Conservation (phyloP, 2,888 invertebrate species). For the Sinopyrophorus schimmeli region DNA sequence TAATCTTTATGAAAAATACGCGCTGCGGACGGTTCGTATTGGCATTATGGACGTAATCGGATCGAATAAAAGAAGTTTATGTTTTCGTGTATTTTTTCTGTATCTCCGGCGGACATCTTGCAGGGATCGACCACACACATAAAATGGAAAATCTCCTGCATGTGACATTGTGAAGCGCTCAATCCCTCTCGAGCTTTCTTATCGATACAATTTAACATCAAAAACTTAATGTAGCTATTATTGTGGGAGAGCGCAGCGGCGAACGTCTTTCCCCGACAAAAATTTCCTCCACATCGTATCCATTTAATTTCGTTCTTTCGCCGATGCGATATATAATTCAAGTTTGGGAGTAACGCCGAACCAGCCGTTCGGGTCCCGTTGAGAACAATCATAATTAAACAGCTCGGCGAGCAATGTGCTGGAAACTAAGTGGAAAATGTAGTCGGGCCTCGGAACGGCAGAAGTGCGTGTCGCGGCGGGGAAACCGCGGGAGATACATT, state of each 20-base stretch:
- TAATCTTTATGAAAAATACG: constrained; percentile 17
- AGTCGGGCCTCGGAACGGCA: constrained; percentile 35
- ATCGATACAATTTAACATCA: constrained; percentile 42
- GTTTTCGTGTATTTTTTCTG: constrained; percentile 34
- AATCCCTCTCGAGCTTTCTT: constrained; percentile 41
- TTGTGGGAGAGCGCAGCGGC: constrained; percentile 25
- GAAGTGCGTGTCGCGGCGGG: constrained; percentile 42
- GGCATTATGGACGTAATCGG: constrained; percentile 27
- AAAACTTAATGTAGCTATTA: constrained; percentile 39
- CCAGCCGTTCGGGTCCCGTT: constrained; percentile 43
- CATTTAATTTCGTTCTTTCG: constrained; percentile 34
- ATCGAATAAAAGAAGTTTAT: constrained; percentile 31
- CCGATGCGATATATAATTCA: constrained; percentile 41
- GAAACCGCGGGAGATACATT: constrained; percentile 46
- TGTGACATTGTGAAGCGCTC: constrained; percentile 43
- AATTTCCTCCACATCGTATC: constrained; percentile 32
- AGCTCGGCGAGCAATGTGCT: constrained; percentile 46
- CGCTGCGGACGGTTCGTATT: constrained; percentile 15
- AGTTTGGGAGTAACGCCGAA: constrained; percentile 39
- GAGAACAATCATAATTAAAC: constrained; percentile 50
- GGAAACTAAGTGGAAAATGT: constrained; percentile 45
- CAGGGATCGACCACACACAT: constrained; percentile 41
- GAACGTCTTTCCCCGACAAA: constrained; percentile 22
- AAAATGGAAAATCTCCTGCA: constrained; percentile 46
- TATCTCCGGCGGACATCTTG: constrained; percentile 36